Conservation (phyloP, 2,888 invertebrate genomes). For the Neoitamus cyanurus region DNA sequence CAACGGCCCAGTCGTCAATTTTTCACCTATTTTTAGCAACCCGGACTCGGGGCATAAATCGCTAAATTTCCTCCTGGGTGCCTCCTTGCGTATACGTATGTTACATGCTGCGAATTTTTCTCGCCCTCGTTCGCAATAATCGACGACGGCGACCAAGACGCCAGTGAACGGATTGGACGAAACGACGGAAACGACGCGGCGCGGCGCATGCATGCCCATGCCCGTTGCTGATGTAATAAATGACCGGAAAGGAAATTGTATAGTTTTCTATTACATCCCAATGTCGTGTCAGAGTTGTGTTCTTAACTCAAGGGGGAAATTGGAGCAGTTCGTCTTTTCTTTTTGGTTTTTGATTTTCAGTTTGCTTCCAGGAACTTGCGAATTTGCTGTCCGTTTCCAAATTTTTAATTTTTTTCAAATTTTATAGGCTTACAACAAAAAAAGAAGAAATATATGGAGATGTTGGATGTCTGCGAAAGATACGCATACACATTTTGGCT, state of each 20-base stretch:
- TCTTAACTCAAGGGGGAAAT: background rate
- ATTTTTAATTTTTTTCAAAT: background rate
- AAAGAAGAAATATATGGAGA: too few relatives aligned
- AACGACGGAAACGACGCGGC: background rate
- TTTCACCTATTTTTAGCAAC: background rate
- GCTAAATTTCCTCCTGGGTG: background rate
- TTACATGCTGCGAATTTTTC: background rate
- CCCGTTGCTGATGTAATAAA: background rate
- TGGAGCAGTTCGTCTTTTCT: background rate
- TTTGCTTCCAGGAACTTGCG: background rate
- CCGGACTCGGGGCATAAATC: background rate
- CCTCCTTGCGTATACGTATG: background rate
- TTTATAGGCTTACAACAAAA: too few relatives aligned
- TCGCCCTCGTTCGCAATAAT: background rate
- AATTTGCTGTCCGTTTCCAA: background rate
- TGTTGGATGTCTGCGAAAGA: too few relatives aligned
- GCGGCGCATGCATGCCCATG: background rate
- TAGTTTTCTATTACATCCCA: background rate
- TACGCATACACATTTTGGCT: too few relatives aligned
- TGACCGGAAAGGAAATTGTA: slow-evolving; percentile 5
- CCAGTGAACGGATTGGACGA: background rate
- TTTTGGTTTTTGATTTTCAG: background rate
- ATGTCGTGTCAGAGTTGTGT: background rate
- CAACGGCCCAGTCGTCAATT: background rate
- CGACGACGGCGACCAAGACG: background rate